Percentiles rank a stretch among this genome's conserved stretches.
Evolutionary conservation across 2,113 vertebrate genomes (phyloP).

Genomic region (Nesospiza acunhae): DNA sequence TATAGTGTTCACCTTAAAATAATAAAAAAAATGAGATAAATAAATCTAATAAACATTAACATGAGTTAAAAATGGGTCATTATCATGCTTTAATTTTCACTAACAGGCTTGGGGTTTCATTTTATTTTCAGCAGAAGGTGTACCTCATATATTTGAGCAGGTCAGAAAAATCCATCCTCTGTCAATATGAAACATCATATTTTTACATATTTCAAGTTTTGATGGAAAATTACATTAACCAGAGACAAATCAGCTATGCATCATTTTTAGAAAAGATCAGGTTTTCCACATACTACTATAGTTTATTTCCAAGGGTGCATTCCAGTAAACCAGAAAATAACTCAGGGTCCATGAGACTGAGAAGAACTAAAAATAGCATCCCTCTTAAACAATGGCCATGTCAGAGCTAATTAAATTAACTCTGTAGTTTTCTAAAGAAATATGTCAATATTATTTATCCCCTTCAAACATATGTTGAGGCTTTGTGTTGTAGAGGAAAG

Average conservation of each 20-base stretch:
- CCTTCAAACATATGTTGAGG: background rate
- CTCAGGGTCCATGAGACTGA: background rate
- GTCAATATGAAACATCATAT: background rate
- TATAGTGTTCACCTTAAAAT: background rate
- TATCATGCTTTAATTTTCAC: background rate
- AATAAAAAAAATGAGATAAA: background rate
- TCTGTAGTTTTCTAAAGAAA: background rate
- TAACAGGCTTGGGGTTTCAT: background rate
- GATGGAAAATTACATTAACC: background rate
- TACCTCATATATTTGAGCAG: background rate
- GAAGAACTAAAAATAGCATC: background rate
- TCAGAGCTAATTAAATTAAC: background rate
- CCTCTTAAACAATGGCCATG: background rate
- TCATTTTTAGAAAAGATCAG: background rate
- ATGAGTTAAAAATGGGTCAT: background rate
- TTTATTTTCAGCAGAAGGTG: background rate
- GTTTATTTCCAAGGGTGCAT: background rate
- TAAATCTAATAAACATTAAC: background rate
- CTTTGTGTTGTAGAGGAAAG: background rate
- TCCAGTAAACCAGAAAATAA: conserved; percentile 12
- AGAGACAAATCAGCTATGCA: background rate
- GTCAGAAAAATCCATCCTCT: background rate
- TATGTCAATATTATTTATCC: background rate
- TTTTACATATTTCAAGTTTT: background rate
- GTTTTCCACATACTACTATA: background rate